Conservation (phyloP, 2,113 vertebrate species). For the Mastomys coucha region DNA sequence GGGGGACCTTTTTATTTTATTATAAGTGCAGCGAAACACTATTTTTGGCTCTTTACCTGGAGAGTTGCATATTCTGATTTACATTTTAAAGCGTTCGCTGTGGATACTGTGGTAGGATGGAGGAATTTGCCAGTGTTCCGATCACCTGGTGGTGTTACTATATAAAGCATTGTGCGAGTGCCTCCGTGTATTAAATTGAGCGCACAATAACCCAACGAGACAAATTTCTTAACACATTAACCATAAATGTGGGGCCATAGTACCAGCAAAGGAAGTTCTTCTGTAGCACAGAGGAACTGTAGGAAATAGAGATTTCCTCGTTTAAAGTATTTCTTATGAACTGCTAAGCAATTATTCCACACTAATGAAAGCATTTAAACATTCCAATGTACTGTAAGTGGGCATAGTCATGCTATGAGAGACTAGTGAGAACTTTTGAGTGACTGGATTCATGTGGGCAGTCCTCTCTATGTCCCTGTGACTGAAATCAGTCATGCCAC, state of each 20-base stretch:
- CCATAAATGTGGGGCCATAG: background rate
- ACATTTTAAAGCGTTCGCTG: constrained; percentile 1
- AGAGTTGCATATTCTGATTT: background rate
- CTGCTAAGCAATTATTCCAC: background rate
- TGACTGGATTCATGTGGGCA: background rate
- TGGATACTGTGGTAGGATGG: background rate
- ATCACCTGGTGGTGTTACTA: background rate
- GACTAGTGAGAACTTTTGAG: background rate
- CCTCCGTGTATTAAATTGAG: background rate
- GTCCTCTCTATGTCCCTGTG: background rate
- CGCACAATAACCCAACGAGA: background rate
- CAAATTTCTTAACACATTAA: background rate
- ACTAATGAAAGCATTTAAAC: background rate
- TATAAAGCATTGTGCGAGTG: background rate
- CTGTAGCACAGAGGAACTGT: background rate
- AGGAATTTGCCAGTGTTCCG: background rate
- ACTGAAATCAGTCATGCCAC: background rate
- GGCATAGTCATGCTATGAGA: background rate
- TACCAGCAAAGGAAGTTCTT: background rate
- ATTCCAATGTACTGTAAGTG: background rate
- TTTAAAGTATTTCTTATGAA: background rate
- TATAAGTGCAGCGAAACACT: background rate
- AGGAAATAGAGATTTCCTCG: background rate
- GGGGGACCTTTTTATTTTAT: background rate
- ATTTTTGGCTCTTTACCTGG: constrained; percentile 20